Evolutionary conservation across 2,888 invertebrate species (phyloP), one percentile per base, ranked within the genome.

Genomic region (Eupsilia transversa): DNA sequence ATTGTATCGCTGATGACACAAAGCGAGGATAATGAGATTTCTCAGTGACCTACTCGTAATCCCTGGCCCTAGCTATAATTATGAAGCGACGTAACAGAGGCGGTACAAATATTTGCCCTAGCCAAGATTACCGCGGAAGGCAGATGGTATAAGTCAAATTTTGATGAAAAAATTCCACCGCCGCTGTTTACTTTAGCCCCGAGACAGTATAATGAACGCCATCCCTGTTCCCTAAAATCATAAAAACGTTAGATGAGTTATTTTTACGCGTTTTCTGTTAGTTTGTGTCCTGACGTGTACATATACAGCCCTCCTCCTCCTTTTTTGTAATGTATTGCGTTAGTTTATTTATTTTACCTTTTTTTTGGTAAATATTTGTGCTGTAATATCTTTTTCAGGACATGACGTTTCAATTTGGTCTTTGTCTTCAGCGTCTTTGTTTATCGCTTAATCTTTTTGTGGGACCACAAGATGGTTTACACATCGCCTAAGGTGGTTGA

Each of bases 141-240:
- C 94, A 94, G 94, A 93, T 94, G 94, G 91, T 90, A 89, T 91
- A 90, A 93, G 93, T 94, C 93, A 93, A 94, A 94, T 92, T 94
- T 94, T 93, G 93, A 94, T 93, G 93, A 93, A 94, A 95, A 94
- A 94, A 94, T 92, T 92, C 91, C 90, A 84, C 79, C 80, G 76
- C 70, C 86, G 72, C 86, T 91, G 93, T 94, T 94, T 94, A 92
- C 89, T 89, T 89, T 90, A 87, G 86, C 89, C 90, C 90, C 84
- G 84, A 82, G 88, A 78, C 87, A 80, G 90, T 92, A n/a, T n/a
- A 92, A 93, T 91, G 92, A 91, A 91, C 86, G 88, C 86, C 86
- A 86, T 86, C 88, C 89, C 87, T 89, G 85, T 87, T 85, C 87
- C 88, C 87, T 78, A 82, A 88, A 87, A 87, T 84, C 89, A 87